Evolutionary conservation across 2,888 invertebrate species (phyloP).

Genomic region (Serrognathus titanus): DNA sequence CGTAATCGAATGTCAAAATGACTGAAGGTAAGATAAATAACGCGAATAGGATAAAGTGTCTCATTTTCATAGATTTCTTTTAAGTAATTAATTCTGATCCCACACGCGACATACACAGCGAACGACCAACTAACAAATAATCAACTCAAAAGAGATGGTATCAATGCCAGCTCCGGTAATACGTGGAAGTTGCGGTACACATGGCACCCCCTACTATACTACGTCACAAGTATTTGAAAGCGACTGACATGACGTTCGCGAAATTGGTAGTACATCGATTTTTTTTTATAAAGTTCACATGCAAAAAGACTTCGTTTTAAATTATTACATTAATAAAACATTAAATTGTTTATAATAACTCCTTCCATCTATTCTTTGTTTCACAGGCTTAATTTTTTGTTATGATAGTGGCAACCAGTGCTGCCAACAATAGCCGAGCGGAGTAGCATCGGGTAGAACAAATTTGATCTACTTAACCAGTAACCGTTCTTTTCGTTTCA

Average conservation of each 20-base stretch:
- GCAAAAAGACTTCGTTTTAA: too few species aligned
- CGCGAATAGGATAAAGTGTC: constrained; percentile 61
- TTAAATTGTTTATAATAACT: too few species aligned
- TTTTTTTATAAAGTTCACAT: too few species aligned
- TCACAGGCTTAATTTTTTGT: too few species aligned
- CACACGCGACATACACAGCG: constrained; percentile 6
- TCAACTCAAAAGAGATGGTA: neutral
- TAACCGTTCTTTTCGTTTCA: too few species aligned
- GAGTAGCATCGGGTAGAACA: too few species aligned
- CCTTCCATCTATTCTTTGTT: too few species aligned
- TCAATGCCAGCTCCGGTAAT: constrained; percentile 26
- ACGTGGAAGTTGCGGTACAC: constrained; percentile 46
- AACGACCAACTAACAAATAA: constrained; percentile 8
- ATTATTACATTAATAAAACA: too few species aligned
- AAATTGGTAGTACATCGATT: neutral
- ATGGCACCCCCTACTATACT: constrained; percentile 38
- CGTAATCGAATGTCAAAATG: constrained; percentile 65
- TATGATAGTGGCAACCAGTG: too few species aligned
- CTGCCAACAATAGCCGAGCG: too few species aligned
- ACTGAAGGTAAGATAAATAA: constrained; percentile 69
- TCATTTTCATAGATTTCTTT: constrained; percentile 53
- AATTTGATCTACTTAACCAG: too few species aligned
- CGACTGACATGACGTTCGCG: neutral
- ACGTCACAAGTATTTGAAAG: constrained; percentile 13
- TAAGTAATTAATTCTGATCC: neutral